Evolutionary conservation across 2,888 invertebrate genomes (phyloP), one percentile per base, ranked within the genome.

Genomic region (Leptopilina drosophilae): DNA sequence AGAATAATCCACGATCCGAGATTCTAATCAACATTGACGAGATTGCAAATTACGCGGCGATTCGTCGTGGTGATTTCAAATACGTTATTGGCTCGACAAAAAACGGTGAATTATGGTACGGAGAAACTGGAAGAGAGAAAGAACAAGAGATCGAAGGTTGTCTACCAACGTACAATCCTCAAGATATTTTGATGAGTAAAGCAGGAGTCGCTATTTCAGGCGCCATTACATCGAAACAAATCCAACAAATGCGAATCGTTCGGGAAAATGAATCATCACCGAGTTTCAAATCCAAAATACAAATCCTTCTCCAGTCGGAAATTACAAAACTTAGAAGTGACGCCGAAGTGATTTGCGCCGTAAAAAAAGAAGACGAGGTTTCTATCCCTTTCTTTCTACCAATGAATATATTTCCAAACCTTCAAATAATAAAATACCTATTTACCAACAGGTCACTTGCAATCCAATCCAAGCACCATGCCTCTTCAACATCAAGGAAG

Each of bases 51-150:
- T 94, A 94, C 83, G 94, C 93, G 0, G 93, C 94, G 87, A 93
- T 92, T 67, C 93, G 95, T 88, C 92, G 93, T 40, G 94, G 94
- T 0, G 94, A 95, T 88, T 95, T 94, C 90, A 95, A 95, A 90
- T 93, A 95, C 80, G 87, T 95, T 0, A 93, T 94, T 64, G 95
- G 95, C 2, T 93, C 94, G n/a, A 86, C 85, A 5, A 77, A 67
- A 14, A 77, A 78, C 46, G 86, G 86, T 1, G 92, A 93, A 83
- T 85, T 84, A 0, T 93, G 93, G 93, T 92, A 92, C 84, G 93
- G 93, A 4, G 92, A 92, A 76, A 83, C 90, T 0, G 93, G 93
- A 6, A 82, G 85, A 20, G 11, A 67, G 0, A 66, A 77, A 0
- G 9, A 81, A 7, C 56, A 82, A 0, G 49, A 78, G 0, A 11